Conservation (phyloP, 2,113 vertebrate species). For the Centrocercus urophasianus region DNA sequence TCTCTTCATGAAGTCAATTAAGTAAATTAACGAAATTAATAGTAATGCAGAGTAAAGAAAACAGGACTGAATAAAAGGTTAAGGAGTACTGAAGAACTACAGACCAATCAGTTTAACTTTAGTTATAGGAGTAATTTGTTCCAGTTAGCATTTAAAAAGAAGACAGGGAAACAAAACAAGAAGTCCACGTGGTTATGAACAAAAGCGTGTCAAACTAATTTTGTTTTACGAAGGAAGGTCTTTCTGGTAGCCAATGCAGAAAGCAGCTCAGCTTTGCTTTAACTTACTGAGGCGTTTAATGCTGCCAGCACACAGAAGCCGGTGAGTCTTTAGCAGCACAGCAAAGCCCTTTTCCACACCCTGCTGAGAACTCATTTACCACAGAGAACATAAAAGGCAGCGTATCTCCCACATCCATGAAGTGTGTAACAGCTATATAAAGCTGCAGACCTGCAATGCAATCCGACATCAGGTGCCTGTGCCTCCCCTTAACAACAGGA, state of each 20-base stretch:
- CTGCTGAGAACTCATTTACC: not conserved
- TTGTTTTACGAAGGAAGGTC: not conserved
- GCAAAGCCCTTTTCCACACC: not conserved
- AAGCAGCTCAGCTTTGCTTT: not conserved
- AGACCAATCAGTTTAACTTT: not conserved
- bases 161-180: constrained; percentile 22
- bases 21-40: not conserved
- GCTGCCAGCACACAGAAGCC: not conserved
- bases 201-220: not conserved
- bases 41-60: not conserved
- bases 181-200: not conserved
- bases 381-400: not conserved
- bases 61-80: not conserved
- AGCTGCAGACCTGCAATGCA: not conserved
- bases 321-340: not conserved
- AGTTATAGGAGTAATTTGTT: constrained; percentile 25
- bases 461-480: not conserved
- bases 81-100: not conserved
- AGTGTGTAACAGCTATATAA: not conserved
- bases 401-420: not conserved
- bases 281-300: not conserved
- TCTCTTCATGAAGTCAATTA: not conserved
- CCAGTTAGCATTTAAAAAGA: constrained; percentile 26
- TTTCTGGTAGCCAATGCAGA: not conserved
- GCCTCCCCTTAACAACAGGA: not conserved